Conservation (phyloP, 2,888 invertebrate genomes). For the Brenthis hecate region DNA sequence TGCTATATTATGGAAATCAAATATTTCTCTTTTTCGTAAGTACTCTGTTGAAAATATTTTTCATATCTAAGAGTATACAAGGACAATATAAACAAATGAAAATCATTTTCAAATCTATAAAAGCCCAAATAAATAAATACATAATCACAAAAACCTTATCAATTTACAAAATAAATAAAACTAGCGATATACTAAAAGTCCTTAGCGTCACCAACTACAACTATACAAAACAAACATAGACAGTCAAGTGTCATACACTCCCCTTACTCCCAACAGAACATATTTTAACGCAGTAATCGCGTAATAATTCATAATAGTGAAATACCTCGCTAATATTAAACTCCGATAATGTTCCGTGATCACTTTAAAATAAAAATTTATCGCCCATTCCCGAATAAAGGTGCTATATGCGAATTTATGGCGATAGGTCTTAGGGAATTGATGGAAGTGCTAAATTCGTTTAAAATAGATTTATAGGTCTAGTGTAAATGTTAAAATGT, state of each 20-base stretch:
- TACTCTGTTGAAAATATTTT: no score
- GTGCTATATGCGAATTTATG: conserved; percentile 38
- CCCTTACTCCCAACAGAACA: conserved; percentile 43
- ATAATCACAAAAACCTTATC: no score
- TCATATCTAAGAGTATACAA: no score
- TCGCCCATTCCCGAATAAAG: conserved; percentile 43
- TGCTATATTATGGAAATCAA: no score
- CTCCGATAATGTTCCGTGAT: conserved; percentile 60
- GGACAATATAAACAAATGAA: no score
- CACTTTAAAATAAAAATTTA: conserved; percentile 65
- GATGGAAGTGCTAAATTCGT: conserved; percentile 36
- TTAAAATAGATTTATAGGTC: conserved; percentile 27
- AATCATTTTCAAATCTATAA: no score
- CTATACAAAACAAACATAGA: conserved; percentile 18
- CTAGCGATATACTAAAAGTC: background rate
- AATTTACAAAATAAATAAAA: background rate
- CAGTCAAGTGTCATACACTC: conserved; percentile 46
- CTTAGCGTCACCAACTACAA: conserved; percentile 1
- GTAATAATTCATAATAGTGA: conserved; percentile 59
- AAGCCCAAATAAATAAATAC: no score
- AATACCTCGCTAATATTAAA: conserved; percentile 64
- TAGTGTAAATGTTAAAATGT: conserved; percentile 1
- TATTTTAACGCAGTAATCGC: conserved; percentile 60
- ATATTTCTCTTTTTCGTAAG: no score
- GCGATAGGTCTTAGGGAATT: conserved; percentile 36